phyloP scores from a whole-genome alignment of 2,797 vertebrate species.

The Sebastes baramenuke region DNA sequence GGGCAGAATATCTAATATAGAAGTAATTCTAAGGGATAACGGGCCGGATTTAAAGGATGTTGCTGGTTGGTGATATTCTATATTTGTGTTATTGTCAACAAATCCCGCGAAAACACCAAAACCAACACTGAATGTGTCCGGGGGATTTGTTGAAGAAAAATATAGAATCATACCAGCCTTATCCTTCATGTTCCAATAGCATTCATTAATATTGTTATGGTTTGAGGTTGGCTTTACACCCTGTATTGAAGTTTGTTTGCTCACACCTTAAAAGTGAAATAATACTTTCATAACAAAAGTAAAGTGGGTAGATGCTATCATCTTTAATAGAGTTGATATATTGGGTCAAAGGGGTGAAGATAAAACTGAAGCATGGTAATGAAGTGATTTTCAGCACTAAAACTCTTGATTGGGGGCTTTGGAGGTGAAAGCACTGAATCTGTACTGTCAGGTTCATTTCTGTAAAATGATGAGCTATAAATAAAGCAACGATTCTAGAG shows the following conservation, averaged over 20 bases:
- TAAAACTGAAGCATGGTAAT: background rate
- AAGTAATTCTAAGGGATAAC: background rate
- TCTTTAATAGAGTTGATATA: background rate
- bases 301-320: background rate
- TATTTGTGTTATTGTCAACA: background rate
- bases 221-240: background rate
- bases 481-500: background rate
- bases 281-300: background rate
- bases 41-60: background rate
- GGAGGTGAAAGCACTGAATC: conserved; percentile 38
- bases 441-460: conserved; percentile 14
- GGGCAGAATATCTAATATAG: background rate
- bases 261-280: background rate
- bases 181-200: background rate
- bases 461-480: conserved; percentile 16
- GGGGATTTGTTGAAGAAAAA: background rate
- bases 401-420: conserved; percentile 13
- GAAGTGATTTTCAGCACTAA: conserved; percentile 4
- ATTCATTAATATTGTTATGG: background rate
- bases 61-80: background rate
- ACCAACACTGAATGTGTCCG: background rate
- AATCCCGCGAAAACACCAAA: background rate
- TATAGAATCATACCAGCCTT: background rate
- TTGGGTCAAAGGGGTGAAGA: background rate
- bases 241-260: background rate